Evolutionary conservation across 2,888 invertebrate genomes (phyloP).

Genomic region (Thereva unica): DNA sequence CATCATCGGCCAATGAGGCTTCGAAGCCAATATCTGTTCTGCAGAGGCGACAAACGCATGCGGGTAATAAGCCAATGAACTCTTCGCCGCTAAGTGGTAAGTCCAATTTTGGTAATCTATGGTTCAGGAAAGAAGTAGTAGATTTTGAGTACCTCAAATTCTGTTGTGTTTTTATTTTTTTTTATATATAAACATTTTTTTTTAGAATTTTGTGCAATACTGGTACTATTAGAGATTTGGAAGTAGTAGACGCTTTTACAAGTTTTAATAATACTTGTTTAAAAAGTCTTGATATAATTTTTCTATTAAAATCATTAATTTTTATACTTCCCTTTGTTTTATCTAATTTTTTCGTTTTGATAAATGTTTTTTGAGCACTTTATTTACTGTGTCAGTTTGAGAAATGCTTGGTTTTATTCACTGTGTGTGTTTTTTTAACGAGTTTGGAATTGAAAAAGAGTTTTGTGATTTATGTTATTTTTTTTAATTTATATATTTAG

Average conservation of each 20-base stretch:
- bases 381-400: no score
- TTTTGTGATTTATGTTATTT: no score
- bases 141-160: conserved; percentile 12
- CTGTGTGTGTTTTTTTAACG: no score
- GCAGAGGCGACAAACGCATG: conserved; percentile 65
- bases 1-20: conserved; percentile 73
- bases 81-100: conserved; percentile 59
- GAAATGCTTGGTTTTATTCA: no score
- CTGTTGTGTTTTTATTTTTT: not conserved
- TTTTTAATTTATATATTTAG: no score
- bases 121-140: conserved; percentile 10
- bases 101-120: conserved; percentile 38
- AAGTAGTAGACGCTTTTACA: conserved; percentile 10
- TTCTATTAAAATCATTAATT: conserved; percentile 1
- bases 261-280: conserved; percentile 16
- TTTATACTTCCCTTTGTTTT: not conserved
- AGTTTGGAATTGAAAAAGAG: no score
- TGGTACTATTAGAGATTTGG: conserved; percentile 12
- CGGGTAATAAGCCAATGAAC: conserved; percentile 58
- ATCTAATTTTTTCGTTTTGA: not conserved
- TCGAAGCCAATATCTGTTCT: conserved; percentile 66
- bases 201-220: conserved; percentile 1
- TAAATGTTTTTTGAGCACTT: no score
- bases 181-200: conserved; percentile 18
- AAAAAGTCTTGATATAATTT: conserved; percentile 8